Base-by-base conservation (phyloP, 2,888 invertebrate species). In the Lochmaea crataegi region DNA sequence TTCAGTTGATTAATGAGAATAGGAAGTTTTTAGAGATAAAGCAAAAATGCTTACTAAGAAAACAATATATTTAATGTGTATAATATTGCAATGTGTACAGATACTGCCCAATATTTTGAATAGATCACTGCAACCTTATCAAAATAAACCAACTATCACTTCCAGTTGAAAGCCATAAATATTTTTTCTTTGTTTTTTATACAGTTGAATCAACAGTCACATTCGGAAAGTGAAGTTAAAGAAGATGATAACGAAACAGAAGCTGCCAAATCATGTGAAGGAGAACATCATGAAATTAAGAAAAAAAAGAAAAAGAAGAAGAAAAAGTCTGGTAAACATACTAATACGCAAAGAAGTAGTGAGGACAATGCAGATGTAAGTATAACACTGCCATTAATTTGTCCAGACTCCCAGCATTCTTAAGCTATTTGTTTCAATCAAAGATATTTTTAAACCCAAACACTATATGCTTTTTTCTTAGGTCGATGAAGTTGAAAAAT, bases 141-240 rank as follows among this genome's bases (percentile, higher is more conserved):
- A 7, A 38, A 9, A 38, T 38, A 38, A 7, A 51, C 16, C 16
- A 22, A 45, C 18, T 26, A 32, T 7, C 32, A 26, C 12, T 18
- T 32, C 5, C 6, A 14, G 12, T 5, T n/a, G n/a, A 42, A 61
- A 26, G 26, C 18, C 14, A 48, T 9, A 53, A 16, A 14, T 42
- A 32, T 56, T 68, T 65, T 70, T 72, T 53, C 10, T 16, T 63
- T 79, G 66, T 81, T 38, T 38, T 38, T 38, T 7, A 38, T 38
- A 79, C 32, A 92, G 92, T 85, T 93, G 70, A 92, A 92, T 85
- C 90, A 92, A 81, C 90, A 90, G 78, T 91, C 91, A 58, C 89
- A 90, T 79, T 92, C 92, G 0, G 93, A 92, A 82, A 92, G 91
- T 77, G 92, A 92, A 85, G 91, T 91, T 7, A 91, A 92, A 83